phyloP scores from a whole-genome alignment of 2,888 invertebrate species.

The Melanostoma mellinum region DNA sequence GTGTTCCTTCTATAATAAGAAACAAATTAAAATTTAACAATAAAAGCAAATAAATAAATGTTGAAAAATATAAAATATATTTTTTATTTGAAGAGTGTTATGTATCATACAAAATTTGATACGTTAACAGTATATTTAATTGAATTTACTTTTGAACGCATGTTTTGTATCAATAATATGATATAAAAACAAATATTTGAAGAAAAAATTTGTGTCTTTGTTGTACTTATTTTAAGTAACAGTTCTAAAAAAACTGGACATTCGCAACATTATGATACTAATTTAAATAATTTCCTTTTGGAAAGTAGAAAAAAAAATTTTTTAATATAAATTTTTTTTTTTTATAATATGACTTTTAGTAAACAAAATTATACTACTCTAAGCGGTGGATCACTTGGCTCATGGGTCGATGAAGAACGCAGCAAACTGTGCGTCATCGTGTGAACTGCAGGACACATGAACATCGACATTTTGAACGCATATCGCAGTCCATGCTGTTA shows the following conservation, averaged over 20 bases:
- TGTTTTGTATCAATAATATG: too few species aligned
- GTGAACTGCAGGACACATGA: constrained; percentile 84
- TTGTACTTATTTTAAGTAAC: not conserved
- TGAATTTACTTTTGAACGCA: too few species aligned
- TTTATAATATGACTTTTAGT: not conserved
- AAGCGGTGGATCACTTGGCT: not conserved
- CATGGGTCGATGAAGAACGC: constrained; percentile 82
- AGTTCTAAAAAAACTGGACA: not conserved
- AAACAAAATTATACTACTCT: not conserved
- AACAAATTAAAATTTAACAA: too few species aligned
- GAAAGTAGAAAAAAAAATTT: not conserved
- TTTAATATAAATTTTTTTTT: not conserved
- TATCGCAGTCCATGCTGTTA: constrained; percentile 75
- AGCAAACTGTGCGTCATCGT: constrained; percentile 80
- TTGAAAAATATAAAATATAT: too few species aligned
- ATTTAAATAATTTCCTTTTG: too few species aligned
- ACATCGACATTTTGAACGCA: constrained; percentile 82
- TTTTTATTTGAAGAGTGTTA: too few species aligned
- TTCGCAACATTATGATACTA: not conserved
- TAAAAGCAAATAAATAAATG: too few species aligned
- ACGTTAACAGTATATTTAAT: too few species aligned
- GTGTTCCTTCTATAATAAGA: not conserved
- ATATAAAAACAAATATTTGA: too few species aligned
- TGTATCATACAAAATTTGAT: too few species aligned
- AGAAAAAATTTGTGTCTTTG: not conserved